These are phyloP conservation scores for Meiosimyza platycephala DNA, from an alignment of 2,888 invertebrate species.

Conservation along the genomic window DNA sequence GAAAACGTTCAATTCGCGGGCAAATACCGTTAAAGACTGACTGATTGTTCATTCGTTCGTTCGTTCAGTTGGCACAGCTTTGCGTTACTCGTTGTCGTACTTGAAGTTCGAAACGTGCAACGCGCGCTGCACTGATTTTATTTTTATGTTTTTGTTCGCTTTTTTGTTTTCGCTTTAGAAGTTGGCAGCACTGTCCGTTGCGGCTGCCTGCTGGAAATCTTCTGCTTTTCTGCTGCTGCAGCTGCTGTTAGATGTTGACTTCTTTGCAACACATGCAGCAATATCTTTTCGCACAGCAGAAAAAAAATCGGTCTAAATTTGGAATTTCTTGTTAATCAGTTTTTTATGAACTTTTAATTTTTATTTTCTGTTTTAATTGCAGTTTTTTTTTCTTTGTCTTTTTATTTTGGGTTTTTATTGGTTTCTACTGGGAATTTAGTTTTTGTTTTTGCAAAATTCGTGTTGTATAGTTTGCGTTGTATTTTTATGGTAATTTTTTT, in stretches of 20 bases:
- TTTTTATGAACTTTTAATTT: slow-evolving; percentile 23
- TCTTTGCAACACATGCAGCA: slow-evolving; percentile 29
- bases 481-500: slow-evolving; percentile 7
- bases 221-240: slow-evolving; percentile 38
- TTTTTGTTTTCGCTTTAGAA: neutral
- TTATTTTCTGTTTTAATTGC: slow-evolving; percentile 19
- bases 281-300: slow-evolving; percentile 6
- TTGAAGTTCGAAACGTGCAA: neutral
- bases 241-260: slow-evolving; percentile 40
- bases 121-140: slow-evolving; percentile 12
- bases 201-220: slow-evolving; percentile 18
- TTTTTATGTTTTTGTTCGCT: neutral
- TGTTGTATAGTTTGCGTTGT: slow-evolving; percentile 7
- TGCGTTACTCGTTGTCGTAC: neutral
- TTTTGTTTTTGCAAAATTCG: slow-evolving; percentile 9
- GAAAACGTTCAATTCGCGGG: slow-evolving; percentile 34
- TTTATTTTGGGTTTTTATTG: slow-evolving; percentile 3
- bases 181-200: slow-evolving; percentile 5
- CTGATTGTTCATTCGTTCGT: slow-evolving; percentile 5
- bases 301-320: slow-evolving; percentile 49
- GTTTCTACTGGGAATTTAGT: neutral
- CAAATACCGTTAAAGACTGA: slow-evolving; percentile 37
- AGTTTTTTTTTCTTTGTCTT: slow-evolving; percentile 20
- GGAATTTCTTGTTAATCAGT: slow-evolving; percentile 53
- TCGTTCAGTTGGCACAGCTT: neutral